These are phyloP conservation scores for Otocyon megalotis DNA, from an alignment of 2,113 vertebrate genomes.

Conservation along the genomic window DNA sequence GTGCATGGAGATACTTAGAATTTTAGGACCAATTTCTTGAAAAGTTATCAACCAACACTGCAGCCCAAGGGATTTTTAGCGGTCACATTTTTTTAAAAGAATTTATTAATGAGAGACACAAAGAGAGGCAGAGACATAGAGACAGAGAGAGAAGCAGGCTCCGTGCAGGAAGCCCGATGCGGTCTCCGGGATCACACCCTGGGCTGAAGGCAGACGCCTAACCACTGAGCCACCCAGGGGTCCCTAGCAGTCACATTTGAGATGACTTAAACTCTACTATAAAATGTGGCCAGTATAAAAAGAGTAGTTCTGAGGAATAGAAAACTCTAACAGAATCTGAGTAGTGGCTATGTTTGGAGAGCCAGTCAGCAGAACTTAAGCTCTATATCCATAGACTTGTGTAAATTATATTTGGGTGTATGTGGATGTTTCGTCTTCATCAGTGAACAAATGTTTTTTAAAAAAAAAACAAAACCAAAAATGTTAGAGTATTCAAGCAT, in stretches of 20 bases:
- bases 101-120: no score
- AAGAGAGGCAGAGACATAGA: no score
- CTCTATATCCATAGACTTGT: conserved; percentile 1
- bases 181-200: no score
- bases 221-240: neutral
- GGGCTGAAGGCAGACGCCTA: no score
- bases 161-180: no score
- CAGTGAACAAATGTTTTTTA: neutral
- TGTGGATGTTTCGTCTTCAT: neutral
- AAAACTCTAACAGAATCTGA: neutral
- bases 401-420: neutral
- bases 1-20: neutral
- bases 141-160: no score
- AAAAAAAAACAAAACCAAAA: neutral
- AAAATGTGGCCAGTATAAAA: neutral
- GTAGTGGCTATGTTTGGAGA: neutral
- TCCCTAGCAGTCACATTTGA: neutral
- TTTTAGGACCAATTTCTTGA: conserved; percentile 38
- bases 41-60: neutral
- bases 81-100: neutral
- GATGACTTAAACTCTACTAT: neutral
- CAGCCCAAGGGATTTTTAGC: neutral
- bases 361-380: neutral
- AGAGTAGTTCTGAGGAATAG: neutral
- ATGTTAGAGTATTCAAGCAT: neutral